Evolutionary conservation across 1,140 invertebrate species (phyloP), one percentile per base, ranked within the genome.

Genomic region (Berghia stephanieae): DNA sequence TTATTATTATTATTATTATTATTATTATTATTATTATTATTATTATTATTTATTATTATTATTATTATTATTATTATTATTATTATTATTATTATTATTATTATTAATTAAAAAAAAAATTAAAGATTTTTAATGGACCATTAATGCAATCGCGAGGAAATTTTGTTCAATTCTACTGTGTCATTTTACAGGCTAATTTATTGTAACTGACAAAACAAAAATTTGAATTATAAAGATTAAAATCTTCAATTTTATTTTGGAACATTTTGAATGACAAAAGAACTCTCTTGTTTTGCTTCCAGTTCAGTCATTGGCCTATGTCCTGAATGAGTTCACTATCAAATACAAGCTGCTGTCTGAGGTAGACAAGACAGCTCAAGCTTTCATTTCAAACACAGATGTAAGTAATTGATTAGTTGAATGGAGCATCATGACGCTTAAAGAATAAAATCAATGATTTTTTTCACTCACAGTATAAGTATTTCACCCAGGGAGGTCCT

Each of bases 301-400:
- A 79, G 78, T 69, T 36, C 71, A 68, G 31, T 60, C 78, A 3
- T 43, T 79, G 8, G 69, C 55, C n/a, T 67, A 44, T 36, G 44
- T 75, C 44, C 24, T 67, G 16, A 27, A 42, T 52, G 71, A 75
- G 18, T 67, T 44, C 31, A 38, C 43, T n/a, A 8, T 31, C 38
- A 79, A 79, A 38, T 18, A 36, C n/a, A 75, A 44, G 31, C 31
- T 46, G 31, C 67, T 79, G 60, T 66, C 78, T 31, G 27, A 75
- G 31, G 66, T 60, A 16, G 66, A 79, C 27, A 49, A 71, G 6
- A 27, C 18, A 0, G 55, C 75, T n/a, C 43, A 75, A 36, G 38
- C 78, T n/a, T 79, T 79, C 31, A 42, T 79, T 24, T 38, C 40
- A 3, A 70, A 79, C 44, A 46, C 67, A 38, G 43, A 75, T 49